phyloP scores from a whole-genome alignment of 23 tunicate genomes.

The Botrylloides violaceus region DNA sequence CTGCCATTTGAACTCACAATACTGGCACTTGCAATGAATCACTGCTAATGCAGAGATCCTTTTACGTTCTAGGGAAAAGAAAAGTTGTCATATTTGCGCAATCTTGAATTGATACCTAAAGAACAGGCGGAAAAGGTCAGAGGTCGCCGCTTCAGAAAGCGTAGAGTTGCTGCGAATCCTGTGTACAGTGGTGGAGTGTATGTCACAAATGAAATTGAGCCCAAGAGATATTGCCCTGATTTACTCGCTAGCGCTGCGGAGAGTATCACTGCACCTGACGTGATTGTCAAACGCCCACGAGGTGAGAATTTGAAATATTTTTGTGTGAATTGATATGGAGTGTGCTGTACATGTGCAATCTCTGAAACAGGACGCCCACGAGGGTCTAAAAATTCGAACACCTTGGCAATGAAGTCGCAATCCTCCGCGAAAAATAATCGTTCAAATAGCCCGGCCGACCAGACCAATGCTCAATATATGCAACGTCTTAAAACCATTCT shows the following conservation, averaged over 20 bases:
- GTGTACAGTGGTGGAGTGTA: slow-evolving; percentile 85
- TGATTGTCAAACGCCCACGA: slow-evolving; percentile 57
- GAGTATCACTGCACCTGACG: slow-evolving; percentile 18
- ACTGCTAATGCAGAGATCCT: no score
- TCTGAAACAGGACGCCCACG: slow-evolving; percentile 31
- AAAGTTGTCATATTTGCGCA: slow-evolving; percentile 25
- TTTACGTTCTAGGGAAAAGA: not conserved
- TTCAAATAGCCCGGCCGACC: not conserved
- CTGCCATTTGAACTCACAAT: no score
- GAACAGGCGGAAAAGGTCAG: slow-evolving; percentile 58
- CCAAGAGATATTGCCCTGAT: slow-evolving; percentile 39
- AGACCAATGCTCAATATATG: not conserved
- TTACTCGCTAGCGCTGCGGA: slow-evolving; percentile 37
- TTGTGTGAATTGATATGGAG: not conserved
- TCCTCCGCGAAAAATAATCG: not conserved
- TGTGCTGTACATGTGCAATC: not conserved
- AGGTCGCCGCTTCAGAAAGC: slow-evolving; percentile 49
- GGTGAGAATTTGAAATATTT: slow-evolving; percentile 18
- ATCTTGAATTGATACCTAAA: slow-evolving; percentile 38
- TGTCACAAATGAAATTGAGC: slow-evolving; percentile 34
- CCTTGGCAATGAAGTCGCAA: not conserved
- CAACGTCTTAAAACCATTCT: slow-evolving; percentile 1
- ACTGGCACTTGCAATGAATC: no score
- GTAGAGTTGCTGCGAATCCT: slow-evolving; percentile 68
- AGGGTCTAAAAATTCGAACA: slow-evolving; percentile 17